Percentiles rank a stretch among this genome's conserved stretches.
These are phyloP conservation scores for Polietes domitor DNA, from an alignment of 2,888 invertebrate species.

Conservation along the genomic window DNA sequence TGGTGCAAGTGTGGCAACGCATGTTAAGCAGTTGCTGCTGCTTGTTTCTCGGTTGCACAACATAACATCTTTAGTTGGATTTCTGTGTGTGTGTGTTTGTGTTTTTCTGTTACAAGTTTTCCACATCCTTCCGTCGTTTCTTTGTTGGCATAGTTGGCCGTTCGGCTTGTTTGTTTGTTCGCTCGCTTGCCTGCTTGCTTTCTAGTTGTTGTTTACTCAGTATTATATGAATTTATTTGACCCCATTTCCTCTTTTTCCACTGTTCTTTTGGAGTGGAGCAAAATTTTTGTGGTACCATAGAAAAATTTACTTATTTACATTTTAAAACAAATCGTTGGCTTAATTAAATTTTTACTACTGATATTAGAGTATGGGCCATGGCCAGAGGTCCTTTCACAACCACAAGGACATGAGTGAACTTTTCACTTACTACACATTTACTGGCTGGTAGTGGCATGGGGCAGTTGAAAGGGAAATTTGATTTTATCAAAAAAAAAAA, in stretches of 20 bases:
- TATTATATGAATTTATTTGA: conserved; percentile 21
- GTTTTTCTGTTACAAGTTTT: conserved; percentile 23
- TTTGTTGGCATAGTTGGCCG: neutral
- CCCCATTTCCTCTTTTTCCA: conserved; percentile 11
- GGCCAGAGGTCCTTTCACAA: no score
- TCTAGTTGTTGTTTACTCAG: conserved; percentile 7
- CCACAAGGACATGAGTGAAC: no score
- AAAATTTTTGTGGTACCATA: conserved; percentile 12
- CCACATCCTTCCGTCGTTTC: conserved; percentile 6
- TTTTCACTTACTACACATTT: no score
- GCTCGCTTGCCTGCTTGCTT: neutral
- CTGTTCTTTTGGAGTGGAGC: neutral
- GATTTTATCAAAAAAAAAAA: no score
- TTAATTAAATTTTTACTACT: conserved; percentile 3
- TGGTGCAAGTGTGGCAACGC: conserved; percentile 17
- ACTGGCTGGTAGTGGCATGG: no score
- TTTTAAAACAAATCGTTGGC: conserved; percentile 1
- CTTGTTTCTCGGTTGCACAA: neutral
- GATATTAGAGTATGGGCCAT: no score
- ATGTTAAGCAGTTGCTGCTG: conserved; percentile 29
- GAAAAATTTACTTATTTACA: conserved; percentile 15
- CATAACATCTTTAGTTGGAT: conserved; percentile 21
- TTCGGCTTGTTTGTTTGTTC: neutral
- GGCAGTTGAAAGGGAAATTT: no score
- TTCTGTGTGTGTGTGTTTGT: conserved; percentile 24